Evolutionary conservation across 2,797 vertebrate genomes (phyloP).

Genomic region (Thunnus albacares): DNA sequence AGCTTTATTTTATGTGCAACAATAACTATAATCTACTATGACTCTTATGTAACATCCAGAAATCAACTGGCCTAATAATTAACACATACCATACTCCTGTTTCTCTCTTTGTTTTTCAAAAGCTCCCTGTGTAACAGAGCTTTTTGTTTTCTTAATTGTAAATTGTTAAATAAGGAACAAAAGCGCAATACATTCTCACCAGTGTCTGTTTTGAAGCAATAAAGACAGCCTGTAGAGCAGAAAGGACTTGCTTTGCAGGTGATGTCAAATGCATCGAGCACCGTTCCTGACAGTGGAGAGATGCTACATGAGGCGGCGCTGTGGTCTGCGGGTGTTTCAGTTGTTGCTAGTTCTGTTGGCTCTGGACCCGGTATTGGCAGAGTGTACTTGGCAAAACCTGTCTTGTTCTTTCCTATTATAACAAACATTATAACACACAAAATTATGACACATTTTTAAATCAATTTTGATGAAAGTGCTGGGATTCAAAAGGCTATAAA

Average conservation of each 20-base stretch:
- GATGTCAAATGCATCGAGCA: constrained; percentile 88
- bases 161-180: neutral
- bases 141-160: neutral
- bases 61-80: neutral
- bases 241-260: constrained; percentile 80
- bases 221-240: constrained; percentile 80
- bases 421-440: neutral
- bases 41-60: neutral
- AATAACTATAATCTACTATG: too few species aligned
- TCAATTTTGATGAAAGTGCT: neutral
- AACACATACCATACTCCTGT: neutral
- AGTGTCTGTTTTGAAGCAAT: constrained; percentile 87
- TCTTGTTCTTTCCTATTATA: constrained; percentile 63
- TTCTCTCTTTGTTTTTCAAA: neutral
- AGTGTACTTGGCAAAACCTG: constrained; percentile 73
- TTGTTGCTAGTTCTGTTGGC: constrained; percentile 35
- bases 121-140: neutral
- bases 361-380: constrained; percentile 68
- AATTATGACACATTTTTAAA: neutral
- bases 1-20: neutral
- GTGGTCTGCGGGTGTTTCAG: constrained; percentile 23
- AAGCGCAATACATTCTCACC: constrained; percentile 63
- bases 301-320: constrained; percentile 80
- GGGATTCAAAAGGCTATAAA: neutral
- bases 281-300: constrained; percentile 84